A percentile compares a stretch with the other conserved stretches of the same genome.
These are phyloP conservation scores for Augiades crinisus DNA, from an alignment of 2,888 invertebrate genomes.

Conservation along the genomic window DNA sequence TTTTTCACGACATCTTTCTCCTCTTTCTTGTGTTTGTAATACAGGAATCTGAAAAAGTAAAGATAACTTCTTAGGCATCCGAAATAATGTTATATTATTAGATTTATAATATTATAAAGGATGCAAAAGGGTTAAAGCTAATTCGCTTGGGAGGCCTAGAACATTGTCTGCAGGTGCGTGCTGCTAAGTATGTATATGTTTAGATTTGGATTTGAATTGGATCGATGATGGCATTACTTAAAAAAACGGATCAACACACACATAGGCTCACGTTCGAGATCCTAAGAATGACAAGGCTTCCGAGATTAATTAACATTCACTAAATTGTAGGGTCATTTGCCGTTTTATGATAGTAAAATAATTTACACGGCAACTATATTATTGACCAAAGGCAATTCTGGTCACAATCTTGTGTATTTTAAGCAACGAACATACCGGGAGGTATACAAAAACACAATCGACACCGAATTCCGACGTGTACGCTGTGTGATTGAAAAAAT, in stretches of 20 bases:
- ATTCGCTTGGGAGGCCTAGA: too few species aligned
- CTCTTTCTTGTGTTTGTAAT: slow-evolving; percentile 52
- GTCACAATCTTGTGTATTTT: slow-evolving; percentile 13
- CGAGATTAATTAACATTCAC: neutral
- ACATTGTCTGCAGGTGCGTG: too few species aligned
- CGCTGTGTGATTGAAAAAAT: slow-evolving; percentile 34
- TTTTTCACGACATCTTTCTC: slow-evolving; percentile 53
- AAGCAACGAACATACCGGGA: slow-evolving; percentile 10
- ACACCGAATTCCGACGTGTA: slow-evolving; percentile 38
- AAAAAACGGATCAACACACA: too few species aligned
- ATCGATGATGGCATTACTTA: too few species aligned
- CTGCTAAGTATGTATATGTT: too few species aligned
- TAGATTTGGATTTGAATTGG: too few species aligned
- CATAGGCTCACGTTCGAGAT: too few species aligned
- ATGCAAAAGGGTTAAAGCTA: too few species aligned
- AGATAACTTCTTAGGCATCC: slow-evolving; percentile 2
- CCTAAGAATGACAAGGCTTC: too few species aligned
- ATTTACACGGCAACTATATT: neutral
- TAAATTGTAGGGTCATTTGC: neutral
- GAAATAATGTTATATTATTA: neutral
- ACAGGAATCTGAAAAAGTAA: slow-evolving; percentile 64
- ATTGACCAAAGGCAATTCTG: slow-evolving; percentile 1
- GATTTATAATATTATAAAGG: too few species aligned
- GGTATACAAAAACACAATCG: slow-evolving; percentile 26
- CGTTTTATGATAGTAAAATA: neutral